Conservation (phyloP, 2,113 vertebrate genomes). For the Spermophilus dauricus region DNA sequence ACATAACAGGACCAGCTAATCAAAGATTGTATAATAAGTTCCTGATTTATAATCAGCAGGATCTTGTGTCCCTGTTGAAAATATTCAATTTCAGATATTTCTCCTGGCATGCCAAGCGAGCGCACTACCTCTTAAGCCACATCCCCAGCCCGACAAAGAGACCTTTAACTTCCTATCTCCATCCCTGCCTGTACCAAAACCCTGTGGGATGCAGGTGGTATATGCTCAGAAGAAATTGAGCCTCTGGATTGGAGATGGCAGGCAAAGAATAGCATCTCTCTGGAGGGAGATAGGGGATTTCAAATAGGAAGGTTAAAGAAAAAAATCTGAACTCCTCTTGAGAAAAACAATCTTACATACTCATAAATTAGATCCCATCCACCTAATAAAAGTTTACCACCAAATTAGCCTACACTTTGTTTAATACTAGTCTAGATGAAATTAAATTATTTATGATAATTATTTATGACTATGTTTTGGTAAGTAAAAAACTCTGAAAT, state of each 20-base stretch:
- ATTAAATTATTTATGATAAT: not conserved
- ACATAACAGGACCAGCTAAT: conserved; percentile 24
- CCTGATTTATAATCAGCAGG: conserved; percentile 45
- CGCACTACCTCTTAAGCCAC: too few relatives aligned
- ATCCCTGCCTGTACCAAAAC: not conserved
- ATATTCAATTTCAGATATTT: conserved; percentile 65
- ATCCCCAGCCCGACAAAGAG: not conserved
- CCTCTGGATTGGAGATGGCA: not conserved
- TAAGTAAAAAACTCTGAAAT: not conserved
- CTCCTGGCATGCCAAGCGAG: not conserved
- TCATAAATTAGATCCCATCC: not conserved
- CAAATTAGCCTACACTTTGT: not conserved
- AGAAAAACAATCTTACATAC: not conserved
- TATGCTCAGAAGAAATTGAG: not conserved
- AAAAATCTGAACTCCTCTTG: not conserved
- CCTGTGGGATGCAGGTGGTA: not conserved
- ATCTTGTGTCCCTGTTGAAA: not conserved
- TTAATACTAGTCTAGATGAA: not conserved
- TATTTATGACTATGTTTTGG: not conserved
- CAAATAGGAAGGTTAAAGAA: not conserved
- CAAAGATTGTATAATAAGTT: not conserved
- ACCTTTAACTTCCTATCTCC: not conserved
- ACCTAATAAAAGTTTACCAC: not conserved
- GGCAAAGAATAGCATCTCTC: not conserved
- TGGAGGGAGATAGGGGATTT: not conserved